Evolutionary conservation across 2,888 invertebrate species (phyloP).

Genomic region (Tiliacea citrago): DNA sequence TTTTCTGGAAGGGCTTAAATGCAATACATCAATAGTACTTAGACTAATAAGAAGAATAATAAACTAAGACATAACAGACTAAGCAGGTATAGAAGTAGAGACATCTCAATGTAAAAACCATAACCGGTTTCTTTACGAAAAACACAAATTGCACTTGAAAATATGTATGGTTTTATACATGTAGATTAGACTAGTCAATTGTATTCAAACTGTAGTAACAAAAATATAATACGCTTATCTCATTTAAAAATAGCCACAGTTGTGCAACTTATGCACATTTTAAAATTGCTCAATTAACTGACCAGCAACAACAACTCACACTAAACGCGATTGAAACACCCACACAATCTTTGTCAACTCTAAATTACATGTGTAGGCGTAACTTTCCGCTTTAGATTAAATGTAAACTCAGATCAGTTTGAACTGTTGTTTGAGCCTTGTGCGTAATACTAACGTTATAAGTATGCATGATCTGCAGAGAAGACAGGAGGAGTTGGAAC

Average conservation of each 20-base stretch:
- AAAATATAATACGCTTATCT: slow-evolving; percentile 16
- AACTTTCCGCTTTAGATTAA: slow-evolving; percentile 64
- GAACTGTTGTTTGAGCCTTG: slow-evolving; percentile 9
- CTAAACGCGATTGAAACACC: slow-evolving; percentile 46
- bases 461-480: slow-evolving; percentile 89
- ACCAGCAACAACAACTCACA: slow-evolving; percentile 10
- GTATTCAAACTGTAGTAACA: not conserved
- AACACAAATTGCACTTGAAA: slow-evolving; percentile 3
- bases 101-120: not conserved
- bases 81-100: not conserved
- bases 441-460: slow-evolving; percentile 51
- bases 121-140: not conserved
- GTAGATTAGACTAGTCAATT: not conserved
- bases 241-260: slow-evolving; percentile 48
- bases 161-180: not conserved
- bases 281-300: slow-evolving; percentile 52
- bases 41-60: too few relatives aligned
- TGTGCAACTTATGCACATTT: slow-evolving; percentile 22
- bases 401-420: slow-evolving; percentile 38
- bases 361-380: slow-evolving; percentile 62
- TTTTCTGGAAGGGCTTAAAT: not conserved
- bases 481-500: slow-evolving; percentile 97
- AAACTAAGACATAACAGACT: too few relatives aligned
- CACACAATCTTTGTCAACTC: slow-evolving; percentile 50
- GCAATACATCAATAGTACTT: not conserved